Evolutionary conservation across 2,888 invertebrate species (phyloP).

Genomic region (Chironomus tentans): DNA sequence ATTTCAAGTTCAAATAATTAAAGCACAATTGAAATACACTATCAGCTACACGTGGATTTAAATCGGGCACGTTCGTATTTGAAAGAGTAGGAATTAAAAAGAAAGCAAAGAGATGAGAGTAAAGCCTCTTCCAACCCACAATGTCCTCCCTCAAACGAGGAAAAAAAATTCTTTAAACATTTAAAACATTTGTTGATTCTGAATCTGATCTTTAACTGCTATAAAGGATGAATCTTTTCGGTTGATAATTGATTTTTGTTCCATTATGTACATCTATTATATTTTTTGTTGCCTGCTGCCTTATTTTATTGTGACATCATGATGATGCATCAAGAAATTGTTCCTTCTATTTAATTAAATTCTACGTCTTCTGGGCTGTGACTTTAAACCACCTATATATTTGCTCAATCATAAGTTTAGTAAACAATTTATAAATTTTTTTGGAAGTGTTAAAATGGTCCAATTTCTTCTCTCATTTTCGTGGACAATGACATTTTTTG

Average conservation of each 20-base stretch:
- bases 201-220: neutral
- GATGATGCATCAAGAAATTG: neutral
- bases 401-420: neutral
- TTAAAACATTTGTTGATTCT: neutral
- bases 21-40: neutral
- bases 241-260: no score
- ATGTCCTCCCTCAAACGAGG: neutral
- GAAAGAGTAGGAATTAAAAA: neutral
- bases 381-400: neutral
- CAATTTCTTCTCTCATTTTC: neutral
- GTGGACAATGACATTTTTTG: slow-evolving; percentile 2
- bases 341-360: neutral
- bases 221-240: no score
- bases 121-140: neutral
- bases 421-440: neutral
- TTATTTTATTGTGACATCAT: neutral
- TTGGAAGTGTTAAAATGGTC: neutral
- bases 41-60: neutral
- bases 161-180: neutral
- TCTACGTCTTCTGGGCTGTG: neutral
- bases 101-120: neutral
- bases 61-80: neutral
- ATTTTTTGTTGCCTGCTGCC: no score
- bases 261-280: no score
- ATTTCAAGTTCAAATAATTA: neutral